Conservation (phyloP, 2,113 vertebrate species). For the Tursiops truncatus region DNA sequence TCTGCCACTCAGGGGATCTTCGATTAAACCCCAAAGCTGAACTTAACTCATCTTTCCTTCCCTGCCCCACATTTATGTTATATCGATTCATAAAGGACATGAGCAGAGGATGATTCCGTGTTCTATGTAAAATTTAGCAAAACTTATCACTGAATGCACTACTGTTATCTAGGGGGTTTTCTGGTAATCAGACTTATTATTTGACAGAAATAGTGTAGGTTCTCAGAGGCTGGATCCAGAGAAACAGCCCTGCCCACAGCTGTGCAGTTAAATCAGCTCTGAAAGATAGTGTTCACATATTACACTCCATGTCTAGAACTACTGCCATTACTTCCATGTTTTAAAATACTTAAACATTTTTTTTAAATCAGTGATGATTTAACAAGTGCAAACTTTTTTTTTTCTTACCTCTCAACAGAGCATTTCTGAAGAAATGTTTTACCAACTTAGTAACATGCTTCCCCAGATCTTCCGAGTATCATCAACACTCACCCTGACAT, state of each 20-base stretch:
- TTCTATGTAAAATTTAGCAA: not conserved
- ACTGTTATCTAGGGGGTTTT: not conserved
- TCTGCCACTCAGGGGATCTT: not conserved
- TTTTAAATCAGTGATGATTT: not conserved
- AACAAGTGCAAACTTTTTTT: conserved; percentile 1
- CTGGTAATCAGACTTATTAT: not conserved
- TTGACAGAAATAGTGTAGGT: not conserved
- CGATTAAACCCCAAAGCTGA: not conserved
- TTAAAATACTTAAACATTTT: conserved; percentile 6
- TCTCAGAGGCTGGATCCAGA: not conserved
- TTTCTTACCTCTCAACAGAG: conserved; percentile 84
- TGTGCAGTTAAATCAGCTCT: not conserved
- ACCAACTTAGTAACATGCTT: conserved; percentile 98
- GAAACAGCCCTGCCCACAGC: not conserved
- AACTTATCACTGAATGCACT: not conserved
- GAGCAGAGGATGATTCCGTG: not conserved
- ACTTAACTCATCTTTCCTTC: not conserved
- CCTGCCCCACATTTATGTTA: not conserved
- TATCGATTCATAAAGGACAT: not conserved
- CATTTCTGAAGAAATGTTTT: conserved; percentile 99
- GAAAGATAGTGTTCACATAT: not conserved
- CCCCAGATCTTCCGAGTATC: conserved; percentile 99
- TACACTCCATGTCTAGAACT: not conserved
- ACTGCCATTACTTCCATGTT: not conserved
- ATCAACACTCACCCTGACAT: conserved; percentile 91